phyloP scores from a whole-genome alignment of 2,888 invertebrate species.

The Lasioglossum malachurum region DNA sequence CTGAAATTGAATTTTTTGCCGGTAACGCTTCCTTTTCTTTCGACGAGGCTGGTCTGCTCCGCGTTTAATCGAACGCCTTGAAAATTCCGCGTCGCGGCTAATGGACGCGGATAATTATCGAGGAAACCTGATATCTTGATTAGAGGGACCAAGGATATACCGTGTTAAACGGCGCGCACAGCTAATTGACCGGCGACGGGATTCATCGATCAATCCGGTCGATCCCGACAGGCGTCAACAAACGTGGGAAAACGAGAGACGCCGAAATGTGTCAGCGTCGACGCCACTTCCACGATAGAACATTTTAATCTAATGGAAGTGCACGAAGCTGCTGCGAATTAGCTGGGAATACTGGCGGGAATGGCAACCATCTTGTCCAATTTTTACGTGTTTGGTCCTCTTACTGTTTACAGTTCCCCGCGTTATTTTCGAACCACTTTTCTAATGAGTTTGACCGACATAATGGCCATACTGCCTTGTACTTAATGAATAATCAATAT shows the following conservation, averaged over 20 bases:
- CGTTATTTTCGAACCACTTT: not conserved
- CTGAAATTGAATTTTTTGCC: not conserved
- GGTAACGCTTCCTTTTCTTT: not conserved
- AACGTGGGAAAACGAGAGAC: slow-evolving; percentile 43
- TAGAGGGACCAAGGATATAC: slow-evolving; percentile 34
- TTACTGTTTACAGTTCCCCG: not conserved
- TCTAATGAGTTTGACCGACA: not conserved
- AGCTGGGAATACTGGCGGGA: not conserved
- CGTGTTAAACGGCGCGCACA: slow-evolving; percentile 40
- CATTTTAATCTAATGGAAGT: slow-evolving; percentile 7
- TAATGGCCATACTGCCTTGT: not conserved
- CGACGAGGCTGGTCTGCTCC: not conserved
- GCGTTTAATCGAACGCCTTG: not conserved
- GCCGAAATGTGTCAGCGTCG: slow-evolving; percentile 35
- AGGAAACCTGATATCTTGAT: slow-evolving; percentile 51
- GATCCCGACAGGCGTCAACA: slow-evolving; percentile 66
- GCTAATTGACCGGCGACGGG: slow-evolving; percentile 48
- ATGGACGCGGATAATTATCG: slow-evolving; percentile 53
- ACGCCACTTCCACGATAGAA: not conserved
- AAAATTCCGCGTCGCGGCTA: slow-evolving; percentile 32
- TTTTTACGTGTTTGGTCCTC: not conserved
- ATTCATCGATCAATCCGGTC: slow-evolving; percentile 55
- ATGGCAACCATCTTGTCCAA: not conserved
- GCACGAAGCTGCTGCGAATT: not conserved
- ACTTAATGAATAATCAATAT: too few species aligned